phyloP scores from a whole-genome alignment of 2,797 vertebrate species.

The Bucorvus abyssinicus region DNA sequence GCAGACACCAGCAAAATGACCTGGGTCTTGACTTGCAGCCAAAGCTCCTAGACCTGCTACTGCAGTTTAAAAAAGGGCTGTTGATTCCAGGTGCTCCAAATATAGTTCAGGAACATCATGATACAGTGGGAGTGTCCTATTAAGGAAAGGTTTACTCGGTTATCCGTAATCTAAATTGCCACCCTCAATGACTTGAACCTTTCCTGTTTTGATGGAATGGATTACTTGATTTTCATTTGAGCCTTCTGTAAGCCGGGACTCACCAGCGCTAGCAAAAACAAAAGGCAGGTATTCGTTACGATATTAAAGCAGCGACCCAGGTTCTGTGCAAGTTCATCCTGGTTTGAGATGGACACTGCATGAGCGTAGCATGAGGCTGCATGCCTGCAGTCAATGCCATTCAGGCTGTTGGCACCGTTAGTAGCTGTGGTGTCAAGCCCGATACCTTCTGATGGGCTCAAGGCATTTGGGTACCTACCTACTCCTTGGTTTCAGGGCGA shows the following conservation, averaged over 20 bases:
- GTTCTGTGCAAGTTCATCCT: neutral
- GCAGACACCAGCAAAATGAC: neutral
- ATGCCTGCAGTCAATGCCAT: neutral
- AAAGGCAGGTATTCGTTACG: neutral
- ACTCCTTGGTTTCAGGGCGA: neutral
- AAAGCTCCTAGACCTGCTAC: neutral
- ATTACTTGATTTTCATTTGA: neutral
- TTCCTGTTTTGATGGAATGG: neutral
- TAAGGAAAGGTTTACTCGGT: neutral
- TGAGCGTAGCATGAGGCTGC: no score
- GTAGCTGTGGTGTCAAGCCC: neutral
- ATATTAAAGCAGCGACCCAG: neutral
- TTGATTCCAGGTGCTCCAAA: conserved; percentile 6
- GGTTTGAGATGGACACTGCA: neutral
- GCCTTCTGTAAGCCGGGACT: neutral
- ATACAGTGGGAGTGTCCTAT: neutral
- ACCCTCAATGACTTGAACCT: neutral
- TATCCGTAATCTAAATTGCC: neutral
- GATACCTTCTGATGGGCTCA: neutral
- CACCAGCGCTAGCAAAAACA: neutral
- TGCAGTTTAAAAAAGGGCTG: neutral
- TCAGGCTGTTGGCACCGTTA: neutral
- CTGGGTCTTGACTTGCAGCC: neutral
- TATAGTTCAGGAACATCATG: neutral
- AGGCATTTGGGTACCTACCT: neutral